Conservation (phyloP, 2,113 vertebrate genomes). For the Choloepus hoffmanni region DNA sequence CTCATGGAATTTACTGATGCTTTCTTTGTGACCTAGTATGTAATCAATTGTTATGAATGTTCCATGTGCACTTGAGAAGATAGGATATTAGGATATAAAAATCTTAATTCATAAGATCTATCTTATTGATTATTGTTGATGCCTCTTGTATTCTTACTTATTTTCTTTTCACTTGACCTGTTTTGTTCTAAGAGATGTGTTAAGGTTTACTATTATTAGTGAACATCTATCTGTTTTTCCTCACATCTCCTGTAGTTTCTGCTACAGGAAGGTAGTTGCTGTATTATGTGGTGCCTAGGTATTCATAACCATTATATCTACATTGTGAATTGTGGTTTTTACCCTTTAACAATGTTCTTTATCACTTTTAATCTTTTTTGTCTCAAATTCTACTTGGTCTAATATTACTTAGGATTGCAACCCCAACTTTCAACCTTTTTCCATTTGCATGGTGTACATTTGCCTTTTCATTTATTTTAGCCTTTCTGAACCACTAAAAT, state of each 20-base stretch:
- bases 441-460: background rate
- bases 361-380: constrained; percentile 14
- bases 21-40: constrained; percentile 32
- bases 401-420: background rate
- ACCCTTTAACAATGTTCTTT: constrained; percentile 27
- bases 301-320: background rate
- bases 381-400: background rate
- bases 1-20: background rate
- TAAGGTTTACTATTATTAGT: background rate
- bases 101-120: background rate
- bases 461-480: background rate
- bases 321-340: background rate
- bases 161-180: background rate
- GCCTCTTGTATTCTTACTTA: background rate
- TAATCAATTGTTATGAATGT: background rate
- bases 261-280: background rate
- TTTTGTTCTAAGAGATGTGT: constrained; percentile 8
- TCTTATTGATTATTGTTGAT: constrained; percentile 30
- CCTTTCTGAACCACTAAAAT: background rate
- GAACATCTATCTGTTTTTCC: background rate
- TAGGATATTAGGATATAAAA: background rate
- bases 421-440: background rate
- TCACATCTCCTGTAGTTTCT: background rate
- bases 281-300: background rate
- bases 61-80: background rate